These are phyloP conservation scores for Oscheius onirici DNA, from an alignment of 2,888 invertebrate species.

Conservation along the genomic window DNA sequence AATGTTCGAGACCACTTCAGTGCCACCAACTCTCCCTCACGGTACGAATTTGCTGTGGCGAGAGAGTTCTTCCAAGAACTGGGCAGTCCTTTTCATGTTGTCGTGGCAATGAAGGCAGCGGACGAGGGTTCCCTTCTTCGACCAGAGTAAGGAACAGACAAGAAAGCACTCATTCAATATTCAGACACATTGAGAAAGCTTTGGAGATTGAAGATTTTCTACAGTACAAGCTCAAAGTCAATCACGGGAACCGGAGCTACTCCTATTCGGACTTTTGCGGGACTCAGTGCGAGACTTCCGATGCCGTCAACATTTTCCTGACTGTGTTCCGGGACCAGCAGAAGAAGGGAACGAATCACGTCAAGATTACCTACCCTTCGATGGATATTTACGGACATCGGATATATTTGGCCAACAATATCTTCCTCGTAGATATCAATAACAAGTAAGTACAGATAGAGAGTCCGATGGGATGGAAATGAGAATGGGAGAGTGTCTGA, in stretches of 20 bases:
- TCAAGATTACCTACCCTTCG: slow-evolving; percentile 69
- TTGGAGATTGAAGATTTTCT: slow-evolving; percentile 69
- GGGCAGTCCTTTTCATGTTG: slow-evolving; percentile 69
- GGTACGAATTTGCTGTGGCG: slow-evolving; percentile 67
- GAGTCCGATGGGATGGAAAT: too few species aligned
- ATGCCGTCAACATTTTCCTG: slow-evolving; percentile 69
- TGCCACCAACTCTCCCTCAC: slow-evolving; percentile 65
- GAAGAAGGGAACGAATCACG: slow-evolving; percentile 54
- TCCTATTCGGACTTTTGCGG: slow-evolving; percentile 70
- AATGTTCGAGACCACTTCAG: slow-evolving; percentile 70
- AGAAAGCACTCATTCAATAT: background rate
- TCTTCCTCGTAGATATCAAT: slow-evolving; percentile 66
- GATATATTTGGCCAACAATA: slow-evolving; percentile 70
- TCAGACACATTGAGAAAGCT: slow-evolving; percentile 67
- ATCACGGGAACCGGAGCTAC: slow-evolving; percentile 58
- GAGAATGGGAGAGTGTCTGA: background rate
- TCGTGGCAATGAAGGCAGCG: slow-evolving; percentile 66
- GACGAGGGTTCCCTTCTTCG: slow-evolving; percentile 67
- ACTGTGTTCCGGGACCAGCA: slow-evolving; percentile 69
- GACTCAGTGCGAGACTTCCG: slow-evolving; percentile 70
- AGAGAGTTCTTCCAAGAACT: slow-evolving; percentile 70
- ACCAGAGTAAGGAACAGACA: slow-evolving; percentile 63
- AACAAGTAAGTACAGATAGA: slow-evolving; percentile 62
- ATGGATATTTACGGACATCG: slow-evolving; percentile 71
- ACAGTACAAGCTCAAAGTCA: slow-evolving; percentile 68